Base-by-base conservation (phyloP, 2,113 vertebrate species). In the Mungos mungo region DNA sequence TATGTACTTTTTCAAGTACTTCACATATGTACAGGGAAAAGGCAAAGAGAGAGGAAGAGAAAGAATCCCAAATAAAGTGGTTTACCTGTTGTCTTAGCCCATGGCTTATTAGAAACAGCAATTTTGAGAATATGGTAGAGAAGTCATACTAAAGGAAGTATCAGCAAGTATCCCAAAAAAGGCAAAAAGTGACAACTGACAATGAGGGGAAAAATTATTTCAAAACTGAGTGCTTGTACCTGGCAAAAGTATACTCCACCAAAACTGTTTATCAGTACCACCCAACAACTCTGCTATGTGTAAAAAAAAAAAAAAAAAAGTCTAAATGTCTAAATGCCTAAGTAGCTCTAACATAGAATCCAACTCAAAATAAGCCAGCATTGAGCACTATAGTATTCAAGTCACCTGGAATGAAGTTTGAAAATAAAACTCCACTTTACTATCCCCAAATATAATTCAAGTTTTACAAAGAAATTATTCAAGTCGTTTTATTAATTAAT, bases 401-500 rank as follows among this genome's bases (percentile, higher is more conserved):
- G 29, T 90, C 66, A 90, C 35, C 52, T 71, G 29, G 57, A 88
- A 94, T 80, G 77, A 95, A 93, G 16, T 16, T 27, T 82, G 52
- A 83, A 92, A 95, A 83, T 65, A 82, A 93, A 93, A 77, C 10
- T 35, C 77, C 45, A 45, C 1, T 35, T 69, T 74, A 68, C 54
- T 94, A 45, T n/a, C 19, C 29, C 7, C 13, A 96, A 90, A 57
- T 65, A 95, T 66, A 81, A 84, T 71, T 71, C 13, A 50, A 90
- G 16, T 18, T 85, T 97, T 50, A 63, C 47, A 45, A 93, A 63
- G 23, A 72, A 93, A 52, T 27, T 81, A 71, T 35, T 80, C 23
- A n/a, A 90, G 85, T 68, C 57, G 27, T 72, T 91, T 96, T 82
- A 54, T 16, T 94, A 92, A 5, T 88, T 35, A 97, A 90, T 65